A percentile compares a stretch with the other conserved stretches of the same genome.
Evolutionary conservation across 2,888 invertebrate genomes (phyloP).

Genomic region (Deroplatys truncata): DNA sequence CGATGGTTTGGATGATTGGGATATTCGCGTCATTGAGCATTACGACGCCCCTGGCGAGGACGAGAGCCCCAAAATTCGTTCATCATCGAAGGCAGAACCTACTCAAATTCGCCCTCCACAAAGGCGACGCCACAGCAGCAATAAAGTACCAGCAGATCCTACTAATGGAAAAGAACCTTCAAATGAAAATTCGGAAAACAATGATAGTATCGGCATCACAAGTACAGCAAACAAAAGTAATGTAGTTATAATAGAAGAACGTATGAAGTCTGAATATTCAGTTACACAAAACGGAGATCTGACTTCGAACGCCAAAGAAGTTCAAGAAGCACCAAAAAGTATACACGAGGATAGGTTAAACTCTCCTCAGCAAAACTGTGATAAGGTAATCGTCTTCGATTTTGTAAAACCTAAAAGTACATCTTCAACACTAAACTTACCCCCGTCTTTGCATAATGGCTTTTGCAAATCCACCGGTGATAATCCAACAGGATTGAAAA

Average conservation of each 20-base stretch:
- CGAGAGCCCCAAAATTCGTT: neutral
- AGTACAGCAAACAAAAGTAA: too few relatives aligned
- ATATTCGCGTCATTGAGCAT: conserved; percentile 47
- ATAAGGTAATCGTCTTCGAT: neutral
- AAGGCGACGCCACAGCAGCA: neutral
- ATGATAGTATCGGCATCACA: neutral
- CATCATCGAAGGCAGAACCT: neutral
- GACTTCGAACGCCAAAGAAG: neutral
- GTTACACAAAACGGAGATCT: neutral
- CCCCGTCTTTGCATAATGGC: neutral
- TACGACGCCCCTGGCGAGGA: conserved; percentile 26
- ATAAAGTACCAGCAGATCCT: neutral
- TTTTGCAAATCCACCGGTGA: neutral
- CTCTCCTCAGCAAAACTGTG: neutral
- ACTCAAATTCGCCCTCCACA: neutral
- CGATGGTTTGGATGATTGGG: conserved; percentile 47
- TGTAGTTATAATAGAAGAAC: neutral
- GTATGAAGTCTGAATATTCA: neutral
- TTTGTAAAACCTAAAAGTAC: neutral
- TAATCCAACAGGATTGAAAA: conserved; percentile 30
- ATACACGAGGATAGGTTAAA: neutral
- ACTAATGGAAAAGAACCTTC: neutral
- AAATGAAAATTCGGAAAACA: neutral
- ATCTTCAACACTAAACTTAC: neutral
- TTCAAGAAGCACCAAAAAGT: neutral